Evolutionary conservation across 2,888 invertebrate genomes (phyloP).

Genomic region (Glaucopsyche alexis): DNA sequence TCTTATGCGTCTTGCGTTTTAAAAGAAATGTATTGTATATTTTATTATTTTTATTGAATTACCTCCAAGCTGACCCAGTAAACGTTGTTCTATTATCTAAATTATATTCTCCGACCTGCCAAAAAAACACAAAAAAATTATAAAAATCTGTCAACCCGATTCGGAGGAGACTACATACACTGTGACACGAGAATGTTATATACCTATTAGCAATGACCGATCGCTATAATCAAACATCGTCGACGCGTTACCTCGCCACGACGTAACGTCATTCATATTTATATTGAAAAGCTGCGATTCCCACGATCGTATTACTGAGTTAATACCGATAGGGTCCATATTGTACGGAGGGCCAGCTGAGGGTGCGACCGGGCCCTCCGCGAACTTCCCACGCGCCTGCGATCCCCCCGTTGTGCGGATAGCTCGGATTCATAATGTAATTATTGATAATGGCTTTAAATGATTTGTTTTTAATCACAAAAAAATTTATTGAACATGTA

Average conservation of each 20-base stretch:
- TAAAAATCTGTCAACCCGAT: no score
- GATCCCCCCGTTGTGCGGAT: not conserved
- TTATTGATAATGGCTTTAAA: not conserved
- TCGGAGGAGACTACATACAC: not conserved
- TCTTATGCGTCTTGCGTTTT: not conserved
- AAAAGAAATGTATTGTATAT: not conserved
- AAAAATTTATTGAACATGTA: not conserved
- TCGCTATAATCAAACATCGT: no score
- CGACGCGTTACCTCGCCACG: not conserved
- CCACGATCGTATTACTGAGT: conserved; percentile 12
- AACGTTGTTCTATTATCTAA: no score
- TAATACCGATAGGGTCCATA: conserved; percentile 10
- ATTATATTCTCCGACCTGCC: no score
- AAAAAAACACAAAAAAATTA: no score
- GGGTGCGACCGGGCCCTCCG: conserved; percentile 14
- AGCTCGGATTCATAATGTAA: conserved; percentile 4
- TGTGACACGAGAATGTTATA: no score
- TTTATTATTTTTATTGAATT: not conserved
- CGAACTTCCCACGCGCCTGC: conserved; percentile 3
- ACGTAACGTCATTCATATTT: not conserved
- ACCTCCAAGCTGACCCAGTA: no score
- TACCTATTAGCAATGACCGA: no score
- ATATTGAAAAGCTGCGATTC: not conserved
- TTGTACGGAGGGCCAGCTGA: not conserved
- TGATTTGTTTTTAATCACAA: not conserved